Conservation (phyloP, 2,888 invertebrate genomes). For the Coremacera marginata region DNA sequence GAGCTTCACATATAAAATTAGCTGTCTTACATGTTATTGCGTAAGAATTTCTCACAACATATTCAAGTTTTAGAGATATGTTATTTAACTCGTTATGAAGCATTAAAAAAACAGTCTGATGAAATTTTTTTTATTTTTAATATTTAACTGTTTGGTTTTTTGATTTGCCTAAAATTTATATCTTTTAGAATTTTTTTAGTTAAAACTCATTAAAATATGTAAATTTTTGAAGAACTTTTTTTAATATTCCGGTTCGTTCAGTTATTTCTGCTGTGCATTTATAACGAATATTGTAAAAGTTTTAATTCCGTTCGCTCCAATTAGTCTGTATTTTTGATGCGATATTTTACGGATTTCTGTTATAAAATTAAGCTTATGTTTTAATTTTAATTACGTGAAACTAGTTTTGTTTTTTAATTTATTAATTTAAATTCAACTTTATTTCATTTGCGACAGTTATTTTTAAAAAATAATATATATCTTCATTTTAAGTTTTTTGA, state of each 20-base stretch:
- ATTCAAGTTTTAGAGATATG: no score
- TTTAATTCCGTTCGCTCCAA: background rate
- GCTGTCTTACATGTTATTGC: no score
- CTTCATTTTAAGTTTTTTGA: background rate
- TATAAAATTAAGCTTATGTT: background rate
- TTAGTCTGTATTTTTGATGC: background rate
- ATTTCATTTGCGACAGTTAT: background rate
- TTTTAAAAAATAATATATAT: no score
- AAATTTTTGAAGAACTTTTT: no score
- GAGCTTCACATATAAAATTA: no score
- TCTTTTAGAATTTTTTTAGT: no score
- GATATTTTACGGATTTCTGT: background rate
- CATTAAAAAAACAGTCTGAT: background rate
- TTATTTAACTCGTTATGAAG: background rate
- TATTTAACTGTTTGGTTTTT: background rate
- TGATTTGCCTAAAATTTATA: background rate
- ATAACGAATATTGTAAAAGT: background rate
- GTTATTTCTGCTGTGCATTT: background rate
- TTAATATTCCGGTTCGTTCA: background rate
- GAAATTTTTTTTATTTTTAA: background rate
- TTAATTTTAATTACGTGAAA: background rate
- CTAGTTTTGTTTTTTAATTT: background rate
- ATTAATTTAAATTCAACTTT: background rate
- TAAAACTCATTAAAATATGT: no score
- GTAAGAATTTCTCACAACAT: no score